A percentile compares a stretch with the other conserved stretches of the same genome.
phyloP scores from a whole-genome alignment of 2,113 vertebrate species.

The Jaculus jaculus region DNA sequence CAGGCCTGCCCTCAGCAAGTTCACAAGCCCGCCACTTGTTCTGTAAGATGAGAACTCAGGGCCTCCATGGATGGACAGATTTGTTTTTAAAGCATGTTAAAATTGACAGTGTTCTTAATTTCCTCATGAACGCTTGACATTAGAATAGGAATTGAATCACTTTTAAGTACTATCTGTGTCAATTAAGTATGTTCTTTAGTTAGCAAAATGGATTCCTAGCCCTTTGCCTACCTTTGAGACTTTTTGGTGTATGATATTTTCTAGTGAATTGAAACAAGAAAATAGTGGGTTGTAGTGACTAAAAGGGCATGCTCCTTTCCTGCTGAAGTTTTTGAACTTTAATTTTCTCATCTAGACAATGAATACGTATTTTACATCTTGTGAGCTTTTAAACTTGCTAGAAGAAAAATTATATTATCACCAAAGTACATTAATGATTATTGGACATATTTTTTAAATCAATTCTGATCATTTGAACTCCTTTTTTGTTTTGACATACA shows the following conservation, averaged over 20 bases:
- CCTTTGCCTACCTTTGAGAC: neutral
- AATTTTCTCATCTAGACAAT: conserved; percentile 1
- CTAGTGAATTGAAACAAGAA: neutral
- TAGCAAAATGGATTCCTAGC: neutral
- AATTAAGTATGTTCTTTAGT: neutral
- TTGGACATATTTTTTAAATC: neutral
- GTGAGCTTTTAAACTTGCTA: neutral
- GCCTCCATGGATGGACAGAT: neutral
- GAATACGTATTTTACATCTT: neutral
- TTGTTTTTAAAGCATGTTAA: neutral
- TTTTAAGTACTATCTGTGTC: neutral
- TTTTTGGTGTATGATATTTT: neutral
- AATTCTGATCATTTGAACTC: neutral
- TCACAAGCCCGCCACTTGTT: neutral
- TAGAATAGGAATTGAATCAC: neutral
- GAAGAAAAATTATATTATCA: neutral
- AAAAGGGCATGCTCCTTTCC: neutral
- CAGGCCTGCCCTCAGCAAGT: neutral
- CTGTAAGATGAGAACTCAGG: neutral
- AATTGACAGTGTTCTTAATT: neutral
- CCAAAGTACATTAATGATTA: neutral
- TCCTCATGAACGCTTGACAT: neutral
- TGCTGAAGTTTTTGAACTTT: neutral
- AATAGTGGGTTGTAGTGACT: neutral
- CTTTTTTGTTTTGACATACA: neutral